Percentiles rank a stretch among this genome's conserved stretches.
Evolutionary conservation across 2,888 invertebrate species (phyloP).

Genomic region (Diploptera punctata): DNA sequence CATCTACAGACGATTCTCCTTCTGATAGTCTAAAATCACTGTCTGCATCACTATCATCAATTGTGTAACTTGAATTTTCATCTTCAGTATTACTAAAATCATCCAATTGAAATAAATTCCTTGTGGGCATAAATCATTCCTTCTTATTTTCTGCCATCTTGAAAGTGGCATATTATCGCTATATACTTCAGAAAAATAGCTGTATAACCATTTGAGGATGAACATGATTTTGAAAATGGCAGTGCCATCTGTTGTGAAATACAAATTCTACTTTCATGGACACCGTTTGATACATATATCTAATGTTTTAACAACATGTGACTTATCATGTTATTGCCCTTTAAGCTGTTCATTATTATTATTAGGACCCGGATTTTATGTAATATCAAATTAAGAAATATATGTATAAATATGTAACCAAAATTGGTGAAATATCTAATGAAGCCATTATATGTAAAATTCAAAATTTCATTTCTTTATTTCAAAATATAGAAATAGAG

Average conservation of each 20-base stretch:
- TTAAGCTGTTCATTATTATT: too few species aligned
- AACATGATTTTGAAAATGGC: neutral
- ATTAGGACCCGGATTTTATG: too few species aligned
- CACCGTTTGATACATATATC: neutral
- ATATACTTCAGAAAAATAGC: neutral
- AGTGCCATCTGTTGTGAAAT: neutral
- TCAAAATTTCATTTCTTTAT: too few species aligned
- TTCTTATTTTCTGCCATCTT: neutral
- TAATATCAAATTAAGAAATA: too few species aligned
- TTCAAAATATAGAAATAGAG: too few species aligned
- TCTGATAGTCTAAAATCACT: neutral
- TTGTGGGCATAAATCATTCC: neutral
- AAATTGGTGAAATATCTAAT: too few species aligned
- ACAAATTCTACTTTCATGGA: neutral
- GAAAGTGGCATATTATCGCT: neutral
- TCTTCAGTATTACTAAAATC: neutral
- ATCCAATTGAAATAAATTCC: neutral
- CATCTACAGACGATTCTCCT: neutral
- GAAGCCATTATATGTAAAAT: too few species aligned
- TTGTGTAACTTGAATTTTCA: too few species aligned
- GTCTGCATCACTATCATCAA: neutral
- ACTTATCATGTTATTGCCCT: neutral
- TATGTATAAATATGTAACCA: too few species aligned
- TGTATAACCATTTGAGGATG: neutral
- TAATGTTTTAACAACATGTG: neutral